Evolutionary conservation across 2,113 vertebrate genomes (phyloP), one percentile per base, ranked within the genome.

Genomic region (Hippocampus comes): DNA sequence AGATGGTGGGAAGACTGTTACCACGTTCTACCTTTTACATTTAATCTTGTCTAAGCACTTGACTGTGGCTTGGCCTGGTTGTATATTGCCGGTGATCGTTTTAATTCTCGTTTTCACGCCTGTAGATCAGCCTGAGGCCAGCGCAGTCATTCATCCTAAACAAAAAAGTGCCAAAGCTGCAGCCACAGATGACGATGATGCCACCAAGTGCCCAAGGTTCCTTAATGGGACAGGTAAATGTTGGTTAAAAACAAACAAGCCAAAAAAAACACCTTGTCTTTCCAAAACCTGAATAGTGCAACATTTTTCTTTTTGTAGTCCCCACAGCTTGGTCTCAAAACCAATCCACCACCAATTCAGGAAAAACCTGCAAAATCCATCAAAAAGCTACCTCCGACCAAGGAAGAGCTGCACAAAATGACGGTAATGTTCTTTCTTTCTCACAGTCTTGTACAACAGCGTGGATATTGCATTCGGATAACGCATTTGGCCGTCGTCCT

Each of bases 91-190:
- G 3, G 11, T 25, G 23, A 25, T 51, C 3, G 65, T 30, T 49
- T 53, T 25, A 17, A 25, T 8, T 21, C 30, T 21, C 49, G 5
- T 61, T 10, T 70, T 84, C 11, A 5, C 5, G 17, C 8, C 20
- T 78, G 0, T 53, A 99, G 97, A 98, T 99, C 89, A 99, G 97
- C 83, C 92, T 99, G 92, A 96, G 97, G 88, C 97, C 97, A 82
- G 97, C 97, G 87, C 97, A 99, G 91, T 96, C 95, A 61, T 99
- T 99, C 88, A 87, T 97, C 77, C 89, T 99, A 88, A 97, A 93
- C 89, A 99, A 98, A 92, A 98, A 95, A 93, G 94, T 95, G 92
- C 95, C 95, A 91, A 99, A 98, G 92, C 93, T 98, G 90, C 96
- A 96, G 91, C 95, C 96, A 83, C 97, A 98, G 89, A 97, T 96